Evolutionary conservation across 2,888 invertebrate species (phyloP).

Genomic region (Zhuqinia jingwanae): DNA sequence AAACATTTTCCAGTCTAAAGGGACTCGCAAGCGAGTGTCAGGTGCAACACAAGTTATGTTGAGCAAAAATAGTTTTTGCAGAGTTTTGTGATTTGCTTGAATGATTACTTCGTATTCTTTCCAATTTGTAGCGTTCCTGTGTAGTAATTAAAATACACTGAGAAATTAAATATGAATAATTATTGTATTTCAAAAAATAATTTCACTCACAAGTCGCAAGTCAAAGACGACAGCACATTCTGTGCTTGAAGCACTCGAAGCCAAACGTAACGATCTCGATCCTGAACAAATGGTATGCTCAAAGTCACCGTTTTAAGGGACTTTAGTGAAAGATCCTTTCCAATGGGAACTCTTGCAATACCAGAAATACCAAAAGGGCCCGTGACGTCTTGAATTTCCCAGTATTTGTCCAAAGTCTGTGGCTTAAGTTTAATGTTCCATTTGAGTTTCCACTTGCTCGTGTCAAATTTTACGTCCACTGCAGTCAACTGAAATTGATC

Average conservation of each 20-base stretch:
- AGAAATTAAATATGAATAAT: background rate
- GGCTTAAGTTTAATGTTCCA: slow-evolving; percentile 66
- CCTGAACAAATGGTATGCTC: slow-evolving; percentile 66
- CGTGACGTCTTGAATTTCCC: slow-evolving; percentile 49
- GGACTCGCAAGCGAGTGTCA: background rate
- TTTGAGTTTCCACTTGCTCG: slow-evolving; percentile 64
- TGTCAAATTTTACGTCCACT: slow-evolving; percentile 64
- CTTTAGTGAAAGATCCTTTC: slow-evolving; percentile 41
- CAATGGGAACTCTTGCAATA: slow-evolving; percentile 31
- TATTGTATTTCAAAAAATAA: background rate
- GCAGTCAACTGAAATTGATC: slow-evolving; percentile 60
- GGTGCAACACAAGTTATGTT: slow-evolving; percentile 35
- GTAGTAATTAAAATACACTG: background rate
- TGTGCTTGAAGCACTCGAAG: slow-evolving; percentile 59
- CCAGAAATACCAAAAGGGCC: slow-evolving; percentile 53
- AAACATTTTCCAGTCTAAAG: slow-evolving; percentile 69
- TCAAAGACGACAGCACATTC: slow-evolving; percentile 50
- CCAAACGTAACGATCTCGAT: slow-evolving; percentile 63
- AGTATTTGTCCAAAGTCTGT: slow-evolving; percentile 44
- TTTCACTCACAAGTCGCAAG: slow-evolving; percentile 56
- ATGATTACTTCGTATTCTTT: slow-evolving; percentile 65
- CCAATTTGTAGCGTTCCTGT: slow-evolving; percentile 65
- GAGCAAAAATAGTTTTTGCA: slow-evolving; percentile 55
- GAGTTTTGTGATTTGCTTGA: slow-evolving; percentile 31
- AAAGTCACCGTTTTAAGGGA: slow-evolving; percentile 46